These are phyloP conservation scores for Xestia c-nigrum DNA, from an alignment of 2,888 invertebrate species.

Conservation along the genomic window DNA sequence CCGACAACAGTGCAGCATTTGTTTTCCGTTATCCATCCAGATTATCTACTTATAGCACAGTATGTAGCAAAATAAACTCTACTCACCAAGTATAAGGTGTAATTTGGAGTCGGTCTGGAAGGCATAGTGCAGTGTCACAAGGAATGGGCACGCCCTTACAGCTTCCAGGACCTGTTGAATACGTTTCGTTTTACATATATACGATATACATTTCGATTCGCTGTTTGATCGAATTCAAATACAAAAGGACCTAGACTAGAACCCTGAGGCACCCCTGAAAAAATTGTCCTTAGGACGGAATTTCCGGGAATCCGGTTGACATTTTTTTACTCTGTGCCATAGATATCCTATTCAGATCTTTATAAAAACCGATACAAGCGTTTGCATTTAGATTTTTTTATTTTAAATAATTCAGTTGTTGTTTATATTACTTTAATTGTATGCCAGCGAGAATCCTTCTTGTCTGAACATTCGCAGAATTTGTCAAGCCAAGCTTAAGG, in stretches of 20 bases:
- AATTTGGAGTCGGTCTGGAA: conserved; percentile 99
- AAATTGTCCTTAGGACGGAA: conserved; percentile 21
- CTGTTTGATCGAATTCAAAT: conserved; percentile 45
- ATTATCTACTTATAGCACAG: not conserved
- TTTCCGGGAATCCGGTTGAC: not conserved
- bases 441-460: conserved; percentile 11
- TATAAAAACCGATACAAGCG: conserved; percentile 19
- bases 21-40: conserved; percentile 17
- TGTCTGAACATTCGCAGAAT: not conserved
- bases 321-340: conserved; percentile 16
- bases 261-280: conserved; percentile 59
- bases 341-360: conserved; percentile 20
- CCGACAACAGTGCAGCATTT: conserved; percentile 6
- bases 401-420: conserved; percentile 6
- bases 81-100: conserved; percentile 98
- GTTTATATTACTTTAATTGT: conserved; percentile 2
- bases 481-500: not conserved
- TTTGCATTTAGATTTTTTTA: conserved; percentile 13
- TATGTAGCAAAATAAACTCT: conserved; percentile 44
- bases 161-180: conserved; percentile 95
- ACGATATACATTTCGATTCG: conserved; percentile 39
- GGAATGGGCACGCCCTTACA: conserved; percentile 98
- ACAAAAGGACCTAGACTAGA: conserved; percentile 44
- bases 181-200: conserved; percentile 52
- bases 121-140: conserved; percentile 99